Evolutionary conservation across 2,113 vertebrate species (phyloP).

Genomic region (Monarcha castaneiventris): DNA sequence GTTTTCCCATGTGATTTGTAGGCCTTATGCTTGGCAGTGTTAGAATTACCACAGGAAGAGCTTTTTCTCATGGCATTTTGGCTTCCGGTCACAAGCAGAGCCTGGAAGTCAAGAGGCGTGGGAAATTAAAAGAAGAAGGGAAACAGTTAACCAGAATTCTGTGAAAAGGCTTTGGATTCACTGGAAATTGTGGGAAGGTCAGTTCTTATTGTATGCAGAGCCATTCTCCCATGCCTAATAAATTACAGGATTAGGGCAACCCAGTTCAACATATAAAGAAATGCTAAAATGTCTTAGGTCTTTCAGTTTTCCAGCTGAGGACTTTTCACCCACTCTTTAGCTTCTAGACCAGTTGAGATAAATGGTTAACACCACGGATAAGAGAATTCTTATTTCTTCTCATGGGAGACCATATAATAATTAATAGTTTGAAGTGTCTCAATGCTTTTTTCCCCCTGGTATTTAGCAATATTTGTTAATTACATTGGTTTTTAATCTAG

Average conservation of each 20-base stretch:
- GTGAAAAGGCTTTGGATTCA: conserved; percentile 60
- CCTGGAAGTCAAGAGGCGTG: conserved; percentile 69
- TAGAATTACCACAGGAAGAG: conserved; percentile 69
- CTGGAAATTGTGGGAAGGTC: conserved; percentile 64
- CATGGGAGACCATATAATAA: neutral
- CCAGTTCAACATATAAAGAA: neutral
- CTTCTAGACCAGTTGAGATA: neutral
- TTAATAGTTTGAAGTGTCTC: neutral
- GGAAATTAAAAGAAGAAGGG: conserved; percentile 66
- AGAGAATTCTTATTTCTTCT: neutral
- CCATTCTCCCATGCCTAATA: conserved; percentile 45
- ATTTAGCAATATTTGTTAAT: neutral
- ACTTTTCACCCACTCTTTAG: neutral
- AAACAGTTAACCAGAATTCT: conserved; percentile 71
- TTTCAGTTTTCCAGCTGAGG: neutral
- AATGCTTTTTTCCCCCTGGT: neutral
- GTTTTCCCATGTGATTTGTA: conserved; percentile 64
- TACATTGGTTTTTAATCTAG: neutral
- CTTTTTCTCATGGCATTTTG: conserved; percentile 74
- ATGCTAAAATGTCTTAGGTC: neutral
- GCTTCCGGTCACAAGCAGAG: conserved; percentile 66
- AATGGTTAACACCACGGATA: neutral
- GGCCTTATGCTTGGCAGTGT: conserved; percentile 59
- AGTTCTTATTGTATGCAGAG: conserved; percentile 57
- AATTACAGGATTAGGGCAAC: conserved; percentile 4